Conservation (phyloP, 35 echinoderm and acorn worm genomes). For the Chiridota heheva region DNA sequence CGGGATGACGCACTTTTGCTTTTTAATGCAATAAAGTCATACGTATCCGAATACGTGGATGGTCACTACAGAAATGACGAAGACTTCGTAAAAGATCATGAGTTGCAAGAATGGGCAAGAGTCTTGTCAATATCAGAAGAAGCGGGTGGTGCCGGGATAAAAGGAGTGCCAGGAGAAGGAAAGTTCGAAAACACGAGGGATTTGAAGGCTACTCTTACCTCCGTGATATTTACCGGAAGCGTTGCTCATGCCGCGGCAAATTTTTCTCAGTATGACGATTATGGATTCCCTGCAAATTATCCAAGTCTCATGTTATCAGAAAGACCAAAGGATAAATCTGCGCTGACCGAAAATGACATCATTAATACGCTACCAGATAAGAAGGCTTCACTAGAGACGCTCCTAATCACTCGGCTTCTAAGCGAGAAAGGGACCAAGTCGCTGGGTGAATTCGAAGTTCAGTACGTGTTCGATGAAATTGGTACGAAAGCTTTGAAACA, state of each 20-base stretch:
- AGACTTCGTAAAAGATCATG: conserved; percentile 43
- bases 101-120: conserved; percentile 57
- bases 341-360: conserved; percentile 32
- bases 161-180: conserved; percentile 74
- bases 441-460: conserved; percentile 61
- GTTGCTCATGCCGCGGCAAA: conserved; percentile 71
- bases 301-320: conserved; percentile 49
- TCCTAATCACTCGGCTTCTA: conserved; percentile 44
- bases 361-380: conserved; percentile 19
- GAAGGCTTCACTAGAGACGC: not conserved
- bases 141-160: conserved; percentile 33
- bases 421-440: conserved; percentile 47
- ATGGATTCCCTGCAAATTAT: conserved; percentile 69
- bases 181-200: conserved; percentile 49
- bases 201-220: conserved; percentile 38
- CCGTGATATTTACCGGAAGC: conserved; percentile 68
- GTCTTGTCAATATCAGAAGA: not conserved
- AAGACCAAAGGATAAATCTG: conserved; percentile 67
- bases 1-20: conserved; percentile 68
- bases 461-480: conserved; percentile 54
- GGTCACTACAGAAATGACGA: conserved; percentile 28
- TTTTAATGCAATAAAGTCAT: conserved; percentile 34
- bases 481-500: conserved; percentile 35
- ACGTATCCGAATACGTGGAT: conserved; percentile 34
- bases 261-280: conserved; percentile 73